phyloP scores from a whole-genome alignment of 2,888 invertebrate species.

The Megaustenia siamemsis region DNA sequence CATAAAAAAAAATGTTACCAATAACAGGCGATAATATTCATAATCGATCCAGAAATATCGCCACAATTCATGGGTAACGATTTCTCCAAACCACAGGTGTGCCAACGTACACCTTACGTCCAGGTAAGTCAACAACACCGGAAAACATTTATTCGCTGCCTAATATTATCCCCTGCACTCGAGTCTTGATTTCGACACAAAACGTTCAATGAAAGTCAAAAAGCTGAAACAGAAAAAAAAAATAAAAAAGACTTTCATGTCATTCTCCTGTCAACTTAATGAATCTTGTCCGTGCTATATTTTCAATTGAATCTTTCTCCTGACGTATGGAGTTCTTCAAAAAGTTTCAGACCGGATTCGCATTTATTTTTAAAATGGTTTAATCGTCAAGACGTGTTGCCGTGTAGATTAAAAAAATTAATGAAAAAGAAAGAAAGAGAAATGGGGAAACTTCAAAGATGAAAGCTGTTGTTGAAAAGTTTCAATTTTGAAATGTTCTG shows the following conservation, averaged over 20 bases:
- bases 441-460: not conserved
- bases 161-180: not conserved
- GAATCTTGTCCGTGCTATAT: not conserved
- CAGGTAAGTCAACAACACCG: not conserved
- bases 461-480: not conserved
- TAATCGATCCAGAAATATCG: not conserved
- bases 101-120: not conserved
- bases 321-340: not conserved
- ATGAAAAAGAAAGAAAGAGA: not conserved
- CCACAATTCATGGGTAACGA: not conserved
- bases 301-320: not conserved
- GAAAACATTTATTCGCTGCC: not conserved
- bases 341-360: not conserved
- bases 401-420: not conserved
- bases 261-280: not conserved
- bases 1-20: too few relatives aligned
- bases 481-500: constrained; percentile 1
- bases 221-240: not conserved
- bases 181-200: not conserved
- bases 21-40: too few relatives aligned
- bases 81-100: not conserved
- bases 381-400: not conserved
- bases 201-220: not conserved
- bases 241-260: not conserved
- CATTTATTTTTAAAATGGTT: not conserved